These are phyloP conservation scores for Halichondria panicea DNA, from an alignment of 37 sponge, comb jelly and placozoan genomes.

Conservation along the genomic window DNA sequence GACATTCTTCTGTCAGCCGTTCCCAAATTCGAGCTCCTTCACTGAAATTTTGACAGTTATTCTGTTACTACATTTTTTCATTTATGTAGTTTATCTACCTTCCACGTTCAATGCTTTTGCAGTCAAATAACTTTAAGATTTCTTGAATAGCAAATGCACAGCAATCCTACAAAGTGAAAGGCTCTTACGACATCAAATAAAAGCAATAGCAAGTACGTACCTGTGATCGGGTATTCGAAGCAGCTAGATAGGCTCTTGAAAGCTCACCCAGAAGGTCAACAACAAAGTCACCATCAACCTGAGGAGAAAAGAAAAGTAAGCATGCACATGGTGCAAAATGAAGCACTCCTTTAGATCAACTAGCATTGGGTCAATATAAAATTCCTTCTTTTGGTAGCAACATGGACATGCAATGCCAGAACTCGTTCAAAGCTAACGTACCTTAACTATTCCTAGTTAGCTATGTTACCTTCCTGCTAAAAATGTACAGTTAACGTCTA, in stretches of 20 bases:
- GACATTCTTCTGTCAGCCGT: slow-evolving; percentile 41
- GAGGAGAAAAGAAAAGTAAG: background rate
- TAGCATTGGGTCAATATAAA: no score
- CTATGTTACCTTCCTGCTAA: no score
- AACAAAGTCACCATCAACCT: slow-evolving; percentile 63
- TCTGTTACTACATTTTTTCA: background rate
- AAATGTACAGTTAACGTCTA: no score
- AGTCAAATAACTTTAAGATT: slow-evolving; percentile 47
- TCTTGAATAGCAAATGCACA: slow-evolving; percentile 92
- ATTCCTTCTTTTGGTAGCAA: no score
- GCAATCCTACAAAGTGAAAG: slow-evolving; percentile 54
- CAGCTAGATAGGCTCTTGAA: slow-evolving; percentile 63
- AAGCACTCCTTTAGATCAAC: background rate
- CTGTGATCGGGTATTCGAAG: slow-evolving; percentile 50
- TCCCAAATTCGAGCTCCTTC: slow-evolving; percentile 63
- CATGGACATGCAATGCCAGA: background rate
- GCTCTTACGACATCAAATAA: background rate
- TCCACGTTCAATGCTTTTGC: slow-evolving; percentile 18
- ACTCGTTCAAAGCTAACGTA: no score
- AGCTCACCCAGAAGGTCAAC: slow-evolving; percentile 60
- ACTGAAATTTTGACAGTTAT: no score
- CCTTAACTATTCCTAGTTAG: no score
- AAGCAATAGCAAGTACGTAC: slow-evolving; percentile 8
- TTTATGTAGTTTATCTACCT: slow-evolving; percentile 23
- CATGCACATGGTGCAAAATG: background rate